Evolutionary conservation across 2,888 invertebrate genomes (phyloP), one percentile per base, ranked within the genome.

Genomic region (Netelia melanura): DNA sequence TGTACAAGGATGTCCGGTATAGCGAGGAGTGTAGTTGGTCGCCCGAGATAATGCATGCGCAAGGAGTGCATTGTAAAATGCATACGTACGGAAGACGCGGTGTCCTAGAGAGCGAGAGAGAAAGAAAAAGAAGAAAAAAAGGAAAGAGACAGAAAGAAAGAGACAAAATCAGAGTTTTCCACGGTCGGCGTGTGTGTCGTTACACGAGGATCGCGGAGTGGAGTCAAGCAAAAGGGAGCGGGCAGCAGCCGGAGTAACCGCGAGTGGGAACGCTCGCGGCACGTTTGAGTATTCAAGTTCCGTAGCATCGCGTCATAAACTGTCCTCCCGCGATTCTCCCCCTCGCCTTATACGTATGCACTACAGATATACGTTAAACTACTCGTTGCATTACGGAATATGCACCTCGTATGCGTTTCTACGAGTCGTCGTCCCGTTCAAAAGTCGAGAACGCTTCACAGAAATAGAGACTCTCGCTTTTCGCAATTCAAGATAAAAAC

Each of bases 211-310:
- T 9, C 58, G 30, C 30, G 30, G 30, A 14, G 48, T 48, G 56
- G 72, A 65, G 71, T 10, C 14, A 71, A 56, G 44, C 52, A 80
- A 74, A 79, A 86, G 86, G 83, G 77, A 83, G 81, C 85, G 86
- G 86, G 89, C 81, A 86, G 86, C 86, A 54, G 72, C 70, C 70
- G 83, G 81, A 81, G 81, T 82, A 48, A 61, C 74, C 54, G 44
- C 83, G 30, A 30, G 86, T 84, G 84, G 44, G 43, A 78, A 75
- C 67, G 70, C 61, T 64, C 21, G 92, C 92, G 92, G 92, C 91
- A 82, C 92, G 91, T 92, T 92, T 92, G 92, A 91, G 90, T 89
- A 90, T 91, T 91, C 92, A 89, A 91, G 89, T 91, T 91, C 90
- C 89, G 89, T 89, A 48, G 79, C 64, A 52, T 80, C 90, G 92